Evolutionary conservation across 2,113 vertebrate genomes (phyloP).

Genomic region (Microcebus lehilahytsara): DNA sequence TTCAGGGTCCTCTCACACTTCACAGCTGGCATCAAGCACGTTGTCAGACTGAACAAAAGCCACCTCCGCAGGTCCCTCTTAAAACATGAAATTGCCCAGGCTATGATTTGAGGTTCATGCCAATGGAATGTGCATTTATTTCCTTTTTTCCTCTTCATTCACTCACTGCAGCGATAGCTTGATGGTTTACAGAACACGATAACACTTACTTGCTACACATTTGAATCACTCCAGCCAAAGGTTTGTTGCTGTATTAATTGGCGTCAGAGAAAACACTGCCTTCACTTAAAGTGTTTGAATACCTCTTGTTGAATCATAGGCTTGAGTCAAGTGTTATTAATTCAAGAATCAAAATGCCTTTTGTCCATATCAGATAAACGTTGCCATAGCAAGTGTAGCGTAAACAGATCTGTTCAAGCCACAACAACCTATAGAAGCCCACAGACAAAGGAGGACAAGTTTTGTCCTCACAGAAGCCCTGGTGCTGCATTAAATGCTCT

Average conservation of each 20-base stretch:
- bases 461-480: background rate
- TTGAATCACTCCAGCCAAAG: slow-evolving; percentile 60
- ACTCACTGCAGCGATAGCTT: slow-evolving; percentile 36
- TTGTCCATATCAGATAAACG: slow-evolving; percentile 76
- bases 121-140: background rate
- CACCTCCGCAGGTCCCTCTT: background rate
- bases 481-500: slow-evolving; percentile 48
- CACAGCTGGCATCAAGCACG: background rate
- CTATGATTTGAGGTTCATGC: background rate
- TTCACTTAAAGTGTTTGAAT: slow-evolving; percentile 68
- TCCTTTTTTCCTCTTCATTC: background rate
- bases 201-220: slow-evolving; percentile 32
- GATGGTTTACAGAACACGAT: slow-evolving; percentile 54
- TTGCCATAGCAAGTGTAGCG: slow-evolving; percentile 39
- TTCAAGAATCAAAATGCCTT: slow-evolving; percentile 78
- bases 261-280: slow-evolving; percentile 67
- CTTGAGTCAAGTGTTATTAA: slow-evolving; percentile 74
- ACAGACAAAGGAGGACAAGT: slow-evolving; percentile 54
- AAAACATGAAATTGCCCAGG: background rate
- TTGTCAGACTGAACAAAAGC: background rate
- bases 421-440: slow-evolving; percentile 53
- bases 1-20: background rate
- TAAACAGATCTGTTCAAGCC: slow-evolving; percentile 75
- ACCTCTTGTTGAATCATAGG: slow-evolving; percentile 70
- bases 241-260: slow-evolving; percentile 72